phyloP scores from a whole-genome alignment of 2,888 invertebrate genomes.

The Epistrophella euchroma region DNA sequence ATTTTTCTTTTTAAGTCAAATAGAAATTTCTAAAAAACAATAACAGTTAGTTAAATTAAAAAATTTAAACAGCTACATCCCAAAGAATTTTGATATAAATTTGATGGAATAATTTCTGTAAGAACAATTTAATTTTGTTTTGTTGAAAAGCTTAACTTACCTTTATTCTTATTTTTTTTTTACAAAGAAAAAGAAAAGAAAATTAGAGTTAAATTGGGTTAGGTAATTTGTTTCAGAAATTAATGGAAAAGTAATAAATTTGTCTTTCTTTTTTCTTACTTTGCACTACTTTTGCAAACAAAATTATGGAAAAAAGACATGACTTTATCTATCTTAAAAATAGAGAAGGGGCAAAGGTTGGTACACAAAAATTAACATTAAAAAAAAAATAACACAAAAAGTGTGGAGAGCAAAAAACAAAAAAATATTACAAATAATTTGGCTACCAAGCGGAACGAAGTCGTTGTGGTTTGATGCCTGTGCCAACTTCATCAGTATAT shows the following conservation, averaged over 20 bases:
- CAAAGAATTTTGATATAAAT: no score
- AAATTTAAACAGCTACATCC: no score
- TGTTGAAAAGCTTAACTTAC: no score
- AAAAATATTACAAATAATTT: slow-evolving; percentile 25
- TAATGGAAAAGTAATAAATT: not conserved
- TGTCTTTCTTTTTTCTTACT: no score
- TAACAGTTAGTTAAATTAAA: no score
- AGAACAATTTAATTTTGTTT: no score
- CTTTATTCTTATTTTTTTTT: no score
- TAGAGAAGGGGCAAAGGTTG: not conserved
- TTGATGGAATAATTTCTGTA: no score
- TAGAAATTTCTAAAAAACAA: no score
- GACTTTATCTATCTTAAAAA: slow-evolving; percentile 1
- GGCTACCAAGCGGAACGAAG: slow-evolving; percentile 68
- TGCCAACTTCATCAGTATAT: slow-evolving; percentile 1
- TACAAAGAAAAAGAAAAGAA: no score
- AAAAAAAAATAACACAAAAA: slow-evolving; percentile 20
- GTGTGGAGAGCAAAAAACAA: slow-evolving; percentile 1
- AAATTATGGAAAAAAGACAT: not conserved
- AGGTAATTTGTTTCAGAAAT: not conserved
- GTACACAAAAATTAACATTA: slow-evolving; percentile 51
- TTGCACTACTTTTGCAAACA: not conserved
- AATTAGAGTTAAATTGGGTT: no score
- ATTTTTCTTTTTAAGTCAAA: no score
- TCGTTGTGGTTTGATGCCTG: slow-evolving; percentile 70